Evolutionary conservation across 2,888 invertebrate species (phyloP), one percentile per base, ranked within the genome.

Genomic region (Drosophila vallismaia): DNA sequence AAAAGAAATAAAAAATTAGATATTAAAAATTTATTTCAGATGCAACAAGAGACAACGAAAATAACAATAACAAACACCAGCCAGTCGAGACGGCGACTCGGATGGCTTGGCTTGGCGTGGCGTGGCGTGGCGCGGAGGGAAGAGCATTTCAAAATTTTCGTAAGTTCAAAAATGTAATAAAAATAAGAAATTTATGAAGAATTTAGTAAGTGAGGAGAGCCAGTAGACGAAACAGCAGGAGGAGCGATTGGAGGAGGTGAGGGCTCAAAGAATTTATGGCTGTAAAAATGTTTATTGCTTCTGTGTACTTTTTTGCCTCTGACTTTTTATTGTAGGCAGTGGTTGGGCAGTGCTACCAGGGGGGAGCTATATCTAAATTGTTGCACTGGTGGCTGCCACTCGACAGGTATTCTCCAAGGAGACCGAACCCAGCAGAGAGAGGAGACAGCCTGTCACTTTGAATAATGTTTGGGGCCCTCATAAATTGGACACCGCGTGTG

Each of bases 261-360:
- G 29, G n/a, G 38, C 63, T 70, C 51, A 56, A 78, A 76, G 74
- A 82, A 79, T 88, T 86, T 79, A 88, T 79, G 80, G 49, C 76
- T 86, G 79, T 82, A 83, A 84, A 87, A 85, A 83, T 86, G 80
- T 88, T 84, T 88, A 86, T 86, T 75, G 83, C 77, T 64, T 68
- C 71, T 63, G 75, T 80, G 52, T 76, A 71, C 70, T 73, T 80
- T 57, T 66, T 57, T 44, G 42, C 46, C 55, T 40, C 38, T 8
- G 10, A 24, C 44, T 63, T 64, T 52, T 31, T 66, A 46, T 33
- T 50, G 51, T 40, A 31, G 45, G 44, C 45, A 36, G 50, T 48
- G 38, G 9, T n/a, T n/a, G 24, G 49, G 26, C 14, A 3, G 40
- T 9, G 38, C 38, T 12, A 28, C 38, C 38, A 28, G 36, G 33